Evolutionary conservation across 2,888 invertebrate genomes (phyloP), one percentile per base, ranked within the genome.

Genomic region (Stenchaetothrips biformis): DNA sequence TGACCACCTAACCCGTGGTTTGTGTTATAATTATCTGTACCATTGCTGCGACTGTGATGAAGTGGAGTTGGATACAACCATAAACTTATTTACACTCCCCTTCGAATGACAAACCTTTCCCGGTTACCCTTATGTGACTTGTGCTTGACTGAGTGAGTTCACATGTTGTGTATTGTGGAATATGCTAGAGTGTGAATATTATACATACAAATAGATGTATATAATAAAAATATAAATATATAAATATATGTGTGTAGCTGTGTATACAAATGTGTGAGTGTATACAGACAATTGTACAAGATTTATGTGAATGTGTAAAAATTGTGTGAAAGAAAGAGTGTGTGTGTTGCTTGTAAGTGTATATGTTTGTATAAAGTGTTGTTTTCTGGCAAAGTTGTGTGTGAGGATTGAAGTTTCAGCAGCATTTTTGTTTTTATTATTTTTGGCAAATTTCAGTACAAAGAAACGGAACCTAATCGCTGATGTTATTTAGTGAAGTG

Each of bases 81-180:
- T 74, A 25, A 74, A 74, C 67, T 25, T 74, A 74, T 74, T 74
- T 21, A 74, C 67, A 25, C 67, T 74, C 67, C 25, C 25, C 67
- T 21, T 74, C 25, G 21, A 25, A 21, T 74, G 67, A 74, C 67
- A 74, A 74, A 74, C 67, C 25, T 74, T 74, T 74, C 67, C 67
- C 67, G 25, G 67, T 74, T 74, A 74, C 67, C 67, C 25, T 74
- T 21, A 9, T 74, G 67, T 74, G 67, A 74, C 67, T 74, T 74
- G 67, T 74, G 67, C 67, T 74, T 74, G 67, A 74, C 67, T 74
- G 67, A 74, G 67, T 74, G 67, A 74, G 67, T 74, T 74, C 67
- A 74, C 67, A 74, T 74, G 67, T 74, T 74, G 67, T 74, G 67
- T 74, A 74, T 21, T 74, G 25, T 21, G 67, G 67, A 25, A 74